Evolutionary conservation across 1,140 invertebrate species (phyloP), one percentile per base, ranked within the genome.

Genomic region (Mactra quadrangularis): DNA sequence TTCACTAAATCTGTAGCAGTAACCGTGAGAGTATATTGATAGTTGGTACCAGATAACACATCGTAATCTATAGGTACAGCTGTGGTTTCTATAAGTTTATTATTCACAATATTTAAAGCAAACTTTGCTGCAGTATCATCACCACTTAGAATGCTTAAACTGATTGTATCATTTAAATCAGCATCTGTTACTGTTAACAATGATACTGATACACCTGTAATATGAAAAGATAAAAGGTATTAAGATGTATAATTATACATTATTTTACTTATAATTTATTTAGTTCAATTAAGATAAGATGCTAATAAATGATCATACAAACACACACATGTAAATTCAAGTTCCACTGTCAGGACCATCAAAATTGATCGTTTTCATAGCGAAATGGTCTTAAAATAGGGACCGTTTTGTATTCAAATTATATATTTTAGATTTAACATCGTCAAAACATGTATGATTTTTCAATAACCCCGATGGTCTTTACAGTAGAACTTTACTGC

Each of bases 121-220:
- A 74, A 82, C 47, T 75, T 79, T 25, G 45, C 29, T 4, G 70
- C 57, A 19, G 62, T 57, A 41, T 85, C 75, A 52, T 86, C 83
- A 6, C 85, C 85, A 62, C 75, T 66, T 11, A 31, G 38, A 19
- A 89, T 78, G 19, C 60, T 64, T 11, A 83, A n/a, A 0, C 70
- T 85, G 25, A 87, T 35, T 9, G 52, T 70, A 19, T 77, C 47
- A 13, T 68, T 29, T 25, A 72, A 19, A 33, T 86, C 85, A 2
- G 62, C 55, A 53, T 87, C 87, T 1, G 83, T 52, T 27, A 84
- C 85, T 3, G 85, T 85, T 3, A 87, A 29, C 6, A 83, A 72
- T 15, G 53, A 33, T 45, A 85, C 52, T 3, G 84, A 82, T 3
- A 55, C 45, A 25, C 50, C 86, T 87, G 72, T 1, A 79, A 75